A percentile compares a stretch with the other conserved stretches of the same genome.
These are phyloP conservation scores for Pseudorhombus dupliciocellatus DNA, from an alignment of 2,113 vertebrate genomes.

Conservation along the genomic window DNA sequence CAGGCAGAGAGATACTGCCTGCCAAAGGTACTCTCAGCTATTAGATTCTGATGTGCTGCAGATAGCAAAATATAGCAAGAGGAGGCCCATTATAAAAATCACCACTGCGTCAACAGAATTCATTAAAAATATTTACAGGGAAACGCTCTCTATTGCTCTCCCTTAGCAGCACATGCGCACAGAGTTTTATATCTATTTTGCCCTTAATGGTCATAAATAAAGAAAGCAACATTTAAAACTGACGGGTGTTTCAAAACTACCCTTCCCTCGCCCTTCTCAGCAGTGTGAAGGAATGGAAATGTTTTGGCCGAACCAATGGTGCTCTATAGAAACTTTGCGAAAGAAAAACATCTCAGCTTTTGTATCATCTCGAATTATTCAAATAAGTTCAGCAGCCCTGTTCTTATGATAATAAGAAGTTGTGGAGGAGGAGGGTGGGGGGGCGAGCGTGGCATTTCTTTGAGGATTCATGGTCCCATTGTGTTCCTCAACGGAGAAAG, in stretches of 20 bases:
- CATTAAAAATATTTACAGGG: constrained; percentile 62
- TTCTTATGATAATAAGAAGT: constrained; percentile 81
- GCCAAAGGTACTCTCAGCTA: constrained; percentile 76
- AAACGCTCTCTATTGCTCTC: constrained; percentile 36
- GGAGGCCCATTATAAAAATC: constrained; percentile 73
- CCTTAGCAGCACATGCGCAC: background rate
- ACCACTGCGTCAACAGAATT: constrained; percentile 61
- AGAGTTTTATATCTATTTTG: constrained; percentile 39
- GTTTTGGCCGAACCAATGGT: constrained; percentile 57
- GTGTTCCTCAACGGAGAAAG: constrained; percentile 66
- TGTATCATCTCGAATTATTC: constrained; percentile 76
- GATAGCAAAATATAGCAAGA: constrained; percentile 65
- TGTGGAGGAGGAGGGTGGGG: constrained; percentile 1
- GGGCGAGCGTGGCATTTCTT: constrained; percentile 60
- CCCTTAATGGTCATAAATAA: constrained; percentile 20
- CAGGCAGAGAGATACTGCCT: constrained; percentile 72
- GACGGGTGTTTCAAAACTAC: constrained; percentile 16
- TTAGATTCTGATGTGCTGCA: constrained; percentile 74
- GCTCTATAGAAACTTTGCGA: constrained; percentile 68
- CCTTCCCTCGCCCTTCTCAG: constrained; percentile 9
- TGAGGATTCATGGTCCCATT: constrained; percentile 75
- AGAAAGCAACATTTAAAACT: constrained; percentile 28
- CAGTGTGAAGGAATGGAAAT: constrained; percentile 74
- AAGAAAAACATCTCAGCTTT: constrained; percentile 75
- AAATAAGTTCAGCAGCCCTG: constrained; percentile 70